These are phyloP conservation scores for Campopleginae sp. DNA, from an alignment of 2,888 invertebrate species.

Conservation along the genomic window DNA sequence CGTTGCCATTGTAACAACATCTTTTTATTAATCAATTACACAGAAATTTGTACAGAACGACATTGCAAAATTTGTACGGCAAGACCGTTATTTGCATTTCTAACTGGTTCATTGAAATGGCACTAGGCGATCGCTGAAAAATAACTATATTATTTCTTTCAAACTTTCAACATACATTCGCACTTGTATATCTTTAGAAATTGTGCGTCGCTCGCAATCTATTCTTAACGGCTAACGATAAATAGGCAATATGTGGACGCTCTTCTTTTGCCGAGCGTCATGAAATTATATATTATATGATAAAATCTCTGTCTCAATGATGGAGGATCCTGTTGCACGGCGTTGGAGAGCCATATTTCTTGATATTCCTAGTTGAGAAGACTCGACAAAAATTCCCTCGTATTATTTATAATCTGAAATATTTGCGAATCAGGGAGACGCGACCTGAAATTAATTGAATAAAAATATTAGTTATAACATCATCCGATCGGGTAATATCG, in stretches of 20 bases:
- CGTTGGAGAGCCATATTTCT: not conserved
- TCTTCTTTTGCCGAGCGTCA: not conserved
- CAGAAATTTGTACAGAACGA: conserved; percentile 48
- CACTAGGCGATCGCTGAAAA: conserved; percentile 35
- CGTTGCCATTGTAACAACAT: conserved; percentile 33
- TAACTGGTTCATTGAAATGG: conserved; percentile 43
- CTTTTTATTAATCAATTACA: conserved; percentile 52
- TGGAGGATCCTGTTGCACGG: conserved; percentile 43
- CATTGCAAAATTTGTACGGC: conserved; percentile 23
- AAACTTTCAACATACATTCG: not conserved
- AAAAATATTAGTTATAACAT: not conserved
- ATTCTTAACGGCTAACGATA: conserved; percentile 48
- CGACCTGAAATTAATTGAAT: conserved; percentile 74
- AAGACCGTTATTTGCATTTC: not conserved
- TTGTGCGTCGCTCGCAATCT: conserved; percentile 50
- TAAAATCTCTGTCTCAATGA: conserved; percentile 54
- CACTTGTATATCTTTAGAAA: conserved; percentile 29
- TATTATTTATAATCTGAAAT: conserved; percentile 53
- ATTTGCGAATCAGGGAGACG: conserved; percentile 74
- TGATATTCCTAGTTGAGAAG: conserved; percentile 2
- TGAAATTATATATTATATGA: conserved; percentile 58
- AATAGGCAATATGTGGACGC: conserved; percentile 36
- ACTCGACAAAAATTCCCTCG: conserved; percentile 25
- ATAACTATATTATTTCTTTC: conserved; percentile 31
- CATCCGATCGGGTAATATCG: not conserved